Base-by-base conservation (phyloP, 1,140 invertebrate species). In the Zaprionus ornatus region DNA sequence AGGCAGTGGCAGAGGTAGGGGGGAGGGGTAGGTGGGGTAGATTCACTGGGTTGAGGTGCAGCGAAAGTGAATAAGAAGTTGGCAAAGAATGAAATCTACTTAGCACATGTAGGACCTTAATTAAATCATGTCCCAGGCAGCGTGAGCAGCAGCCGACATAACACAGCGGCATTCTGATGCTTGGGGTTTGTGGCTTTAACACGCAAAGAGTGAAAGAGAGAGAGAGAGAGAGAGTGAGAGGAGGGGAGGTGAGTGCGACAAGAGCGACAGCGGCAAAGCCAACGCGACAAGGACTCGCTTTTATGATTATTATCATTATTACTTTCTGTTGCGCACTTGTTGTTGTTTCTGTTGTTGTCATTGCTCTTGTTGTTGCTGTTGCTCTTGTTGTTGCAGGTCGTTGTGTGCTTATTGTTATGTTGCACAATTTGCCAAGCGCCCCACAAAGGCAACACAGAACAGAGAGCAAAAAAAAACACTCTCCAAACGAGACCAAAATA, bases 91-190 rank as follows among this genome's bases (percentile, higher is more conserved):
- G 74, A 83, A 88, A 87, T 88, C 84, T 88, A 88, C 84, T 87
- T 87, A 84, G 84, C 84, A 88, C 84, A 88, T 88, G 80, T 88
- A 88, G 84, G 68, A 76, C 71, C 82, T 88, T 88, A 88, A 88
- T 88, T 88, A 88, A 88, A 88, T 88, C 84, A 81, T 88, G 80
- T 68, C 62, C 68, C 27, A 74, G 65, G 45, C 67, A 29, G 37
- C 17, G 19, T 69, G 10, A 65, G 35, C 15, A 13, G n/a, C 45
- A 50, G 67, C 64, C 77, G 74, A 63, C 83, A 75, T 74, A 77
- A 74, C 70, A 78, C 75, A 74, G 40, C 21, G 74, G 73, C 60
- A 67, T 17, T 4, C 37, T 40, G 21, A 48, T 21, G 37, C 32
- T 40, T 27, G 42, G 32, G 21, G 71, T 54, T 70, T 70, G 74